phyloP scores from a whole-genome alignment of 2,113 vertebrate species.

The Phrynosoma blainvillii region DNA sequence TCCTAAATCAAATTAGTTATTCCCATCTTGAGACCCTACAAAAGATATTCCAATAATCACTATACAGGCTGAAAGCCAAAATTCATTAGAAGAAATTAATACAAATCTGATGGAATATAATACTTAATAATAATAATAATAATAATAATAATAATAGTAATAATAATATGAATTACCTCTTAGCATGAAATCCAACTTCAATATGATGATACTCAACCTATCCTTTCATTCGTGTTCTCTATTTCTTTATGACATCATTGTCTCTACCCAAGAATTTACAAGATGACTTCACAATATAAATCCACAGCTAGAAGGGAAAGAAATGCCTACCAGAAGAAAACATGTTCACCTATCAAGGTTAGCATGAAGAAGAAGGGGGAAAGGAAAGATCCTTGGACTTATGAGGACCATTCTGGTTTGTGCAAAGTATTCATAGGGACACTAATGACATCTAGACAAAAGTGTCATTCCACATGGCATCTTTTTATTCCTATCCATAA shows the following conservation, averaged over 20 bases:
- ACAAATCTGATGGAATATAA: neutral
- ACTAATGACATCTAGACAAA: neutral
- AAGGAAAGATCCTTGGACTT: neutral
- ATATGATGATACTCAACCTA: neutral
- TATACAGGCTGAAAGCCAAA: neutral
- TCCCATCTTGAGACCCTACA: neutral
- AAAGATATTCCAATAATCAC: neutral
- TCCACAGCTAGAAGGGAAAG: neutral
- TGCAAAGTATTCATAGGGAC: neutral
- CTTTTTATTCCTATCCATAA: neutral
- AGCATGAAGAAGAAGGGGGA: neutral
- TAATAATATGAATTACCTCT: neutral
- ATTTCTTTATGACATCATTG: slow-evolving; percentile 30
- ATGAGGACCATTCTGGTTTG: too few relatives aligned
- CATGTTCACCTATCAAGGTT: rapidly evolving
- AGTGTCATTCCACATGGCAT: neutral
- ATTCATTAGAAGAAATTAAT: neutral
- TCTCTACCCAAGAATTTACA: rapidly evolving
- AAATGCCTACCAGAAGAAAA: neutral
- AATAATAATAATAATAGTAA: too few relatives aligned
- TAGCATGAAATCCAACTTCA: neutral
- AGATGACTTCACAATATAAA: neutral
- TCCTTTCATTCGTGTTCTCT: neutral
- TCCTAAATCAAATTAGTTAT: neutral
- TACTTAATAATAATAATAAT: too few relatives aligned